These are phyloP conservation scores for Phodopus roborovskii DNA, from an alignment of 2,113 vertebrate species.

Conservation along the genomic window DNA sequence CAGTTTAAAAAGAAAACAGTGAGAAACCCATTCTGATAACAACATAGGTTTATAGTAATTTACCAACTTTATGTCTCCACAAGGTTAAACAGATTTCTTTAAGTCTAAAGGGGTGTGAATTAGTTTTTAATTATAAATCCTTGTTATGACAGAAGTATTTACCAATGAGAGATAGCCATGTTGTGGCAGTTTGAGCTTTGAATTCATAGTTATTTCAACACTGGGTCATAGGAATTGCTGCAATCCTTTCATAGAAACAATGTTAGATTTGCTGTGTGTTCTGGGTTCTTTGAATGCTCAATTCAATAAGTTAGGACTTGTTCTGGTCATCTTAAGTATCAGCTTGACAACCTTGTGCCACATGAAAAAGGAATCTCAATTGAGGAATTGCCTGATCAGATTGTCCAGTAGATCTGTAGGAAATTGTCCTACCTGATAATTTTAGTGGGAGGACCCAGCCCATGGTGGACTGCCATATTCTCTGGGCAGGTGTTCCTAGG, in stretches of 20 bases:
- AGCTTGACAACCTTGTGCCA: not conserved
- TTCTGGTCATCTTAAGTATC: not conserved
- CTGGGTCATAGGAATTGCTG: not conserved
- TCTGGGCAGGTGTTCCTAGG: not conserved
- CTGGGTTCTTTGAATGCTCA: not conserved
- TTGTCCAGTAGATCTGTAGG: not conserved
- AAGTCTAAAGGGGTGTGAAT: not conserved
- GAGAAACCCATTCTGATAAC: not conserved
- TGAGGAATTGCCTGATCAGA: not conserved
- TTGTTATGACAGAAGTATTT: not conserved
- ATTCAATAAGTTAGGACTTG: not conserved
- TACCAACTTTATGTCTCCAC: not conserved
- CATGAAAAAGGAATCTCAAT: not conserved
- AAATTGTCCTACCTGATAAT: not conserved
- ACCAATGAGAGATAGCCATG: not conserved
- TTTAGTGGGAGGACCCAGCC: not conserved
- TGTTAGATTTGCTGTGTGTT: not conserved
- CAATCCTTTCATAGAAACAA: not conserved
- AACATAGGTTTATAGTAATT: not conserved
- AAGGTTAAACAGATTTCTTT: not conserved
- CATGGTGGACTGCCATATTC: not conserved
- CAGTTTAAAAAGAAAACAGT: not conserved
- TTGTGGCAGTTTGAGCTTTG: not conserved
- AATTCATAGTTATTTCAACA: not conserved
- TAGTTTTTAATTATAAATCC: not conserved